Base-by-base conservation (phyloP, 1,140 invertebrate species). In the Venturia canescens region DNA sequence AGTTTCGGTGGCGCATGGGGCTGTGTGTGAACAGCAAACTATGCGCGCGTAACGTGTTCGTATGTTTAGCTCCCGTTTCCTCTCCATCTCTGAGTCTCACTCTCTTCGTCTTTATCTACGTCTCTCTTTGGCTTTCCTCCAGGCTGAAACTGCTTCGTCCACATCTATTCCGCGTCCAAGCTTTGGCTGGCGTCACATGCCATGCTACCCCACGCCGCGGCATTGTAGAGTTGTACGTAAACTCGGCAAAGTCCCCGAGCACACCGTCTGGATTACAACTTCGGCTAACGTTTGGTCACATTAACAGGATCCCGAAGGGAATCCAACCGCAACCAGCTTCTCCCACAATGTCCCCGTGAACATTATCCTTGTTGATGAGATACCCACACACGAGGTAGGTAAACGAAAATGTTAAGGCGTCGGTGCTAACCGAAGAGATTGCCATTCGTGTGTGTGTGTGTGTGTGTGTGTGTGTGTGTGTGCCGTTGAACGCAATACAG, bases 221-320 rank as follows among this genome's bases (percentile, higher is more conserved):
- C 29, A 76, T 76, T 76, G 72, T 76, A 76, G 21, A 76, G 71
- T 34, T 76, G 34, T 44, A 77, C 34, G 57, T 77, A 44, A 77
- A 77, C 75, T 77, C 50, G 4, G 50, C 60, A 26, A 31, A 63
- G 57, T 66, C 53, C 75, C 75, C 5, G 15, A 7, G 27, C 53
- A 26, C 75, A 18, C 75, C 18, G 75, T 66, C 66, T 69, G 75
- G 75, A 77, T 77, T 77, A 77, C 53, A 69, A 38, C 75, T 77
- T 60, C 21, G 31, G 31, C 57, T 27, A 77, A 77, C 75, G 60
- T 77, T 77, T 63, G 75, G 75, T 63, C 75, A 63, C 75, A 77
- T 77, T 77, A 77, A 77, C 75, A 77, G 57, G 57, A 77, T 66
- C 75, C 75, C 75, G 7, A 38, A 63, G 60, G 31, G 72, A 53